phyloP scores from a whole-genome alignment of 1,140 invertebrate genomes.

The Nymphalis io region DNA sequence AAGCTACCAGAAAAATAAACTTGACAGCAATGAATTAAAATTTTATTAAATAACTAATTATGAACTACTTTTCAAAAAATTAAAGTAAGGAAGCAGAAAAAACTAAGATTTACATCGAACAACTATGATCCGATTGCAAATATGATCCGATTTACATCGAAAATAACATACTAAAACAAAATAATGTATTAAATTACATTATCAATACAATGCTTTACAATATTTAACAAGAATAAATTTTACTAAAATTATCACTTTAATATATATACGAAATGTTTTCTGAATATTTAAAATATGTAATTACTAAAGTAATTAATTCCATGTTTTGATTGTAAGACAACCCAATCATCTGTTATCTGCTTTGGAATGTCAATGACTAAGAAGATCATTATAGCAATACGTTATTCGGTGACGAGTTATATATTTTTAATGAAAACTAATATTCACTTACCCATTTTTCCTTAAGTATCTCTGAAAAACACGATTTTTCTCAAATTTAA shows the following conservation, averaged over 20 bases:
- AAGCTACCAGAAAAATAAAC: neutral
- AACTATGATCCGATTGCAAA: neutral
- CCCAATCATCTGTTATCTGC: conserved; percentile 39
- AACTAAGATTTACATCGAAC: no score
- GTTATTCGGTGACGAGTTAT: neutral
- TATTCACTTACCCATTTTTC: conserved; percentile 64
- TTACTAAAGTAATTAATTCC: conserved; percentile 23
- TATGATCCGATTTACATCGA: no score
- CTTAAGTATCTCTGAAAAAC: conserved; percentile 47
- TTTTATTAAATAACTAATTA: neutral
- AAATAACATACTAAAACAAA: no score
- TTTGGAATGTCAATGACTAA: conserved; percentile 27
- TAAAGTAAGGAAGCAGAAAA: neutral
- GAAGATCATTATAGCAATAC: neutral
- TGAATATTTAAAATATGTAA: neutral
- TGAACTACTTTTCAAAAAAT: neutral
- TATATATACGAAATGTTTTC: neutral
- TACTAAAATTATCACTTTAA: no score
- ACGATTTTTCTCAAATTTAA: conserved; percentile 49
- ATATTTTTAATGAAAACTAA: conserved; percentile 1
- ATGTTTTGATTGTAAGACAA: conserved; percentile 40
- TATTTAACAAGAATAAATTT: no score
- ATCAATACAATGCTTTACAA: no score
- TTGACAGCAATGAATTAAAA: neutral
- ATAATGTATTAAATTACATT: no score